Base-by-base conservation (phyloP, 2,797 vertebrate genomes). In the Sebastiscus albofasciatus region DNA sequence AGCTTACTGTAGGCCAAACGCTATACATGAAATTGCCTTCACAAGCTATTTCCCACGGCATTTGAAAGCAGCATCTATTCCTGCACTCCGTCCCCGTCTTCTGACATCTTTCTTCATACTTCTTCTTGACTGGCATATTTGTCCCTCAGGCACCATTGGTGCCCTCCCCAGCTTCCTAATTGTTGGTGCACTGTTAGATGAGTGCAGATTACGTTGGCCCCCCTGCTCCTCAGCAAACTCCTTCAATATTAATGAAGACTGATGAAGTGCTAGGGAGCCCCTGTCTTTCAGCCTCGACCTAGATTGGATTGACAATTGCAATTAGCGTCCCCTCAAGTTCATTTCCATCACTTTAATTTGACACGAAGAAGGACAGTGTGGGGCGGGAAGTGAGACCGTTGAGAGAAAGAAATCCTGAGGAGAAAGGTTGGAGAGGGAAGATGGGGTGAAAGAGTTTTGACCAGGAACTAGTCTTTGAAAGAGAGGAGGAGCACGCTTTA, bases 161-260 rank as follows among this genome's bases (percentile, higher is more conserved):
- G 76, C 89, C 87, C 83, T 89, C 91, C 90, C 83, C 77, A 83
- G 74, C 74, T 90, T 85, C 87, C 89, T 90, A 91, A 93, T 94
- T 92, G 92, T 85, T 90, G 91, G 89, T 91, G 90, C 87, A 85
- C 80, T 75, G 79, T 92, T 86, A 91, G 88, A 93, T 94, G 91
- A 90, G 91, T 84, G 83, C 87, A 93, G 94, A 95, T 94, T 90
- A 90, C 73, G 58, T 79, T 89, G 86, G 73, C 86, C 90, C 88
- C 91, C 91, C 75, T 82, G 87, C 90, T 91, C 85, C 91, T 92
- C 93, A 62, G 82, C 92, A 90, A 93, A 92, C 89, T 87, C 93
- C 90, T 95, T 94, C 93, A 94, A 92, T 94, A 95, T 96, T 96
- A 96, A 96, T 96, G 96, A 96, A 96, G 95, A 96, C 94, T 95